Evolutionary conservation across 2,888 invertebrate genomes (phyloP), one percentile per base, ranked within the genome.

Genomic region (Busseola fusca): DNA sequence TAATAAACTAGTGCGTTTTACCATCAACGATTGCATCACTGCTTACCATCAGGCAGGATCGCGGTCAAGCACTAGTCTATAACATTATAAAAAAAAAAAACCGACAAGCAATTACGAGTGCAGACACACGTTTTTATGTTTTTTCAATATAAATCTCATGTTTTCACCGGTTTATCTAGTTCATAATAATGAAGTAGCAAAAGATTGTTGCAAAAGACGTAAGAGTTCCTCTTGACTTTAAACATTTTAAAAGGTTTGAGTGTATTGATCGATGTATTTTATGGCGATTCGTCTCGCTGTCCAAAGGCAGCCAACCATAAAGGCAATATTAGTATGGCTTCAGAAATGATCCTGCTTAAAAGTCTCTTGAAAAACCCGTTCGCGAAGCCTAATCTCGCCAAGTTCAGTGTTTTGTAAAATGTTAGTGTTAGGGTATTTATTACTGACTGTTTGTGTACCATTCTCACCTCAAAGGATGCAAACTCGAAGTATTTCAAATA

Each of bases 81-180:
- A 34, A 34, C n/a, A n/a, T n/a, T n/a, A n/a, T n/a, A n/a, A n/a
- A n/a, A n/a, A n/a, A n/a, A n/a, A n/a, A n/a, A n/a, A 81, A 71
- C 66, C 64, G 66, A 72, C 71, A 57, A 54, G 64, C 66, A 76
- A 81, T 69, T 69, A 77, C 56, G 9, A 52, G 48, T 25, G 42
- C 67, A 78, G 64, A 65, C 68, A 74, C 77, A 76, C 81, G 77
- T 81, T 82, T 81, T 81, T 78, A 68, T 68, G 25, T 56, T 16
- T 67, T 81, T 78, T 56, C 37, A 56, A 78, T 70, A 70, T 64
- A n/a, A 42, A 74, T 78, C 67, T 59, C 40, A 64, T 64, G 56
- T 78, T 50, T 64, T 74, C 56, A 69, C 64, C 42, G 66, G 82
- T 81, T 73, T 58, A 67, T 81, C 34, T 62, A 60, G 78, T 67